Evolutionary conservation across 2,113 vertebrate genomes (phyloP).

Genomic region (Ciconia boyciana): DNA sequence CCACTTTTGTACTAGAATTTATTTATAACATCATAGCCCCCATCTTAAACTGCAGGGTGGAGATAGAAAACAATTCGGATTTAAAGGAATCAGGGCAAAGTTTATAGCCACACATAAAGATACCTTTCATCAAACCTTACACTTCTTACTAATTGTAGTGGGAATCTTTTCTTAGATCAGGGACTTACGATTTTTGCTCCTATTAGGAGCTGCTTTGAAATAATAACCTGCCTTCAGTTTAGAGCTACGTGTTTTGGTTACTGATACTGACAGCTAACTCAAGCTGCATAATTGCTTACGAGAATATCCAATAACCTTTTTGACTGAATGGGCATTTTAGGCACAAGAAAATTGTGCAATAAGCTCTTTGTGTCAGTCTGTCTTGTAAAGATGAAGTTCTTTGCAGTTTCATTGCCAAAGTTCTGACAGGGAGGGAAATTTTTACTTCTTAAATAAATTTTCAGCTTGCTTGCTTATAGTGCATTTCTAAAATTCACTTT

Average conservation of each 20-base stretch:
- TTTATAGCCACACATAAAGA: background rate
- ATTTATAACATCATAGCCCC: background rate
- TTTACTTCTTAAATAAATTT: background rate
- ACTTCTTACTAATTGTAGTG: background rate
- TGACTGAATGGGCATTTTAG: background rate
- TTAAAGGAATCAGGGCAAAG: background rate
- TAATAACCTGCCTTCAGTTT: background rate
- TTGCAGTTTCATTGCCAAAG: background rate
- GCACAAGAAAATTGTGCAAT: background rate
- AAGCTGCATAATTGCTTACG: background rate
- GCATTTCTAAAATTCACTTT: background rate
- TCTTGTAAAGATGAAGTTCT: background rate
- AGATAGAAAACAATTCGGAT: background rate
- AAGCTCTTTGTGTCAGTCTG: background rate
- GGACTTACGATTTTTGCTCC: background rate
- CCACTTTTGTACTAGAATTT: background rate
- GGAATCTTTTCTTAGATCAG: background rate
- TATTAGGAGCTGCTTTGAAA: background rate
- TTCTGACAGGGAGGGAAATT: background rate
- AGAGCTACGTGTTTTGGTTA: background rate
- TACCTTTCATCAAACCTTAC: background rate
- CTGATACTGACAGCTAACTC: background rate
- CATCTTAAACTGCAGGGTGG: background rate
- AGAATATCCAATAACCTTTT: background rate
- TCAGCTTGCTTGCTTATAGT: background rate